Evolutionary conservation across 2,888 invertebrate genomes (phyloP), one percentile per base, ranked within the genome.

Genomic region (Portevinia maculata): DNA sequence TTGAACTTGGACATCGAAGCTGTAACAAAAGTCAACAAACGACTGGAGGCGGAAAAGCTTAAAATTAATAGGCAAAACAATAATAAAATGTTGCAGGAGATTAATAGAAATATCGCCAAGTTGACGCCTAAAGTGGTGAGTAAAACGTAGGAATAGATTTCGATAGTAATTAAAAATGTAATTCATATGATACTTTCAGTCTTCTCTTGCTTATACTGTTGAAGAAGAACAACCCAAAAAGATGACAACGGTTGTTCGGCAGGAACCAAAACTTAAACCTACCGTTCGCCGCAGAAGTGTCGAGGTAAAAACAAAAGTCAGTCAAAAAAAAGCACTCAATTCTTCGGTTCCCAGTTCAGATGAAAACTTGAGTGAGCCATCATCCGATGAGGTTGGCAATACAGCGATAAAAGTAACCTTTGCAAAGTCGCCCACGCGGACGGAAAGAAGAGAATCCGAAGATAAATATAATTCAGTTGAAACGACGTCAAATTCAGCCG

Each of bases 41-140:
- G 93, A 87, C 90, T 94, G 62, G 92, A 93, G 79, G 93, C 93
- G 50, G 92, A 92, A 70, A 93, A 94, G 88, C 91, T 93, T 84
- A 91, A 92, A 59, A 90, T 93, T 8, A 88, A 91, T 78, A 89
- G 93, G 74, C 90, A 93, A 44, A 92, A 93, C n/a, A 95, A 95
- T 84, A 93, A 94, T 32, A 95, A 94, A 91, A 94, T 95, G 89
- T 91, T 96, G 79, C 94, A 95, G 86, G 94, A 95, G 89, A 95
- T 96, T 32, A 96, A 95, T 87, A 94, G 93, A 78, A 93, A 93
- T 84, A 89, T 94, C 46, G 91, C 91, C 0, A 91, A 92, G 84
- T 85, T 93, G 44, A 88, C 88, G 4, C 88, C 89, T 0, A 90
- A 89, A 11, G 65, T 85, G 86, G 90, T 89, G 75, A 84, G 85